Percentiles rank a stretch among this genome's conserved stretches.
These are phyloP conservation scores for Gisinianus flammeolus DNA, from an alignment of 2,888 invertebrate species.

Conservation along the genomic window DNA sequence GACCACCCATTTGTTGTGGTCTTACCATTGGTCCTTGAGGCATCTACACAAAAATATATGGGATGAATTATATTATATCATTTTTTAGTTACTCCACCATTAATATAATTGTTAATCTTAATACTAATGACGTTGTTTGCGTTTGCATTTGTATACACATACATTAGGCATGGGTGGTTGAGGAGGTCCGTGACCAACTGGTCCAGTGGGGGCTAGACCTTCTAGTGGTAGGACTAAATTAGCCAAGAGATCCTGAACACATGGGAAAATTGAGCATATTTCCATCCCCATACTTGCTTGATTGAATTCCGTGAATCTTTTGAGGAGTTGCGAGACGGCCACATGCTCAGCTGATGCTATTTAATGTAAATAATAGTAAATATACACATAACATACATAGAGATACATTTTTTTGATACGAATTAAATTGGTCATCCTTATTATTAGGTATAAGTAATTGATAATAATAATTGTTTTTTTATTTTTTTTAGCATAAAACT, in stretches of 20 bases:
- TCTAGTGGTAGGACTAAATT: slow-evolving; percentile 84
- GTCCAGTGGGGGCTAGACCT: neutral
- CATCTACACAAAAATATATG: neutral
- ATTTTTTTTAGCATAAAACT: no score
- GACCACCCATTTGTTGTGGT: slow-evolving; percentile 38
- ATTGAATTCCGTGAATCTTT: slow-evolving; percentile 77
- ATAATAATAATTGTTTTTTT: no score
- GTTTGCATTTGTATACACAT: neutral
- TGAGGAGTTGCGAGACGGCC: slow-evolving; percentile 71
- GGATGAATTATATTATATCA: neutral
- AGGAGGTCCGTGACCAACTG: neutral
- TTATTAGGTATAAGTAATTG: neutral
- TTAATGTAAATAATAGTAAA: neutral
- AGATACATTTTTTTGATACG: neutral
- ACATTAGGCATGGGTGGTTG: slow-evolving; percentile 6
- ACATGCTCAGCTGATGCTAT: slow-evolving; percentile 59
- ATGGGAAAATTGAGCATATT: slow-evolving; percentile 84
- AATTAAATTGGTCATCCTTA: neutral
- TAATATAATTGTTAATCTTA: neutral
- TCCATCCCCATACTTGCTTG: slow-evolving; percentile 67
- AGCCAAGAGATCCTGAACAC: slow-evolving; percentile 83
- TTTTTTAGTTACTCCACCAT: neutral
- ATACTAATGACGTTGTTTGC: neutral
- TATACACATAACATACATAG: no score
- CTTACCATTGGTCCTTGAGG: slow-evolving; percentile 3